Base-by-base conservation (phyloP, 2,888 invertebrate species). In the Odontomyia ornata region DNA sequence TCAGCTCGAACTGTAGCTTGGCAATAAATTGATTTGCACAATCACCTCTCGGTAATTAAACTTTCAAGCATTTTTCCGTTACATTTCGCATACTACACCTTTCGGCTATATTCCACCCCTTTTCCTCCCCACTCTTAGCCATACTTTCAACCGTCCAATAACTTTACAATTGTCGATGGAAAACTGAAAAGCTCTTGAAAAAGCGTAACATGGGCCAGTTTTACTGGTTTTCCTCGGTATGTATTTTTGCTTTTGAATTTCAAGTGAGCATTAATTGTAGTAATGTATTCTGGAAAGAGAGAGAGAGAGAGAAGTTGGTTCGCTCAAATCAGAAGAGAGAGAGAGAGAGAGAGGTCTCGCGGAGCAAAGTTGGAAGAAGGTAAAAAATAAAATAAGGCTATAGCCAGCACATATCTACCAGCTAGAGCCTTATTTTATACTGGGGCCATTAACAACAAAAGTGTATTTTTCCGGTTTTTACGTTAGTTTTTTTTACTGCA, bases 11-110 rank as follows among this genome's bases (percentile, higher is more conserved):
- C 36, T 36, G 9, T 36, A 36, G 36, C 36, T 5, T 36, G 9
- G 36, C 36, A 52, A 65, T 65, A 69, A 69, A 72, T 72, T 72
- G 56, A 72, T 72, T 72, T 57, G 72, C 72, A 72, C 72, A 72
- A 72, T 72, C 56, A 72, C 28, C 72, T 72, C 46, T 56, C 56
- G 72, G 56, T 72, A 72, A 72, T 72, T 72, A 52, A 72, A 73
- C 57, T 73, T 73, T 73, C 46, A 36, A 57, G 43, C 13, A 23
- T 72, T 73, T 73, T 73, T 23, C 73, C 60, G 60, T 73, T 27
- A 73, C 73, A 73, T 73, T 73, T 73, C 73, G 36, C 60, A 18
- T 36, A 3, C 36, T 36, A 46, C 23, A 46, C 47, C 28, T 62
- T 36, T n/a, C 36, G 30, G 36, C n/a, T 27, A 1, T 13, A 52